Conservation (phyloP, 2,797 vertebrate genomes). For the Pyrocephalus nanus region DNA sequence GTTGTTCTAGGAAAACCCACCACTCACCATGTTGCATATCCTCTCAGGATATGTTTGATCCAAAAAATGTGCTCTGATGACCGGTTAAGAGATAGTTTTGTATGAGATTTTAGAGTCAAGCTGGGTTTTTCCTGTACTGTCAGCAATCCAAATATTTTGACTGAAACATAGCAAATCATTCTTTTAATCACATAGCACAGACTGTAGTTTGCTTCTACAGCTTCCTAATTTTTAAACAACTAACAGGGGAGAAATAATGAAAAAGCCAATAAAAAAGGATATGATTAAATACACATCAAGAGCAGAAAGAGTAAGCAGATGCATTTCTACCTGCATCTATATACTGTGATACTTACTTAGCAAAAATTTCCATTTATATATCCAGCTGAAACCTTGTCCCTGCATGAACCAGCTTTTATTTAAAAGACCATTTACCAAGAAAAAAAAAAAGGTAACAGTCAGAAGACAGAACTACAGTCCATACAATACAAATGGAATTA, state of each 20-base stretch:
- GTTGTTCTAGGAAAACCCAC: background rate
- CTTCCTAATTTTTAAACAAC: background rate
- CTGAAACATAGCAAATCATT: background rate
- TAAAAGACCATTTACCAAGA: background rate
- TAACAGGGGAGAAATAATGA: background rate
- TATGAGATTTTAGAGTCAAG: background rate
- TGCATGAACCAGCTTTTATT: background rate
- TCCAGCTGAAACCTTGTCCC: background rate
- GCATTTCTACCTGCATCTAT: background rate
- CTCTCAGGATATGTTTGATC: background rate
- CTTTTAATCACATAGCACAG: background rate
- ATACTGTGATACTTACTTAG: background rate
- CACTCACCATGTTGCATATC: background rate
- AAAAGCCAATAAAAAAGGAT: constrained; percentile 23
- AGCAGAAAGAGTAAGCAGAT: background rate
- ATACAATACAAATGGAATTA: background rate
- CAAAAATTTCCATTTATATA: constrained; percentile 11
- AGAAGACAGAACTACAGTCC: background rate
- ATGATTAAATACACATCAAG: background rate
- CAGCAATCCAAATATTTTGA: background rate
- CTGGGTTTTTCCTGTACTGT: background rate
- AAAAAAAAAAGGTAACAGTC: background rate
- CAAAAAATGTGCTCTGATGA: constrained; percentile 3
- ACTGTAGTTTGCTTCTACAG: background rate
- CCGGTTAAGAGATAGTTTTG: background rate